Base-by-base conservation (phyloP, 2,113 vertebrate genomes). In the Petrocephalus microphthalmus region DNA sequence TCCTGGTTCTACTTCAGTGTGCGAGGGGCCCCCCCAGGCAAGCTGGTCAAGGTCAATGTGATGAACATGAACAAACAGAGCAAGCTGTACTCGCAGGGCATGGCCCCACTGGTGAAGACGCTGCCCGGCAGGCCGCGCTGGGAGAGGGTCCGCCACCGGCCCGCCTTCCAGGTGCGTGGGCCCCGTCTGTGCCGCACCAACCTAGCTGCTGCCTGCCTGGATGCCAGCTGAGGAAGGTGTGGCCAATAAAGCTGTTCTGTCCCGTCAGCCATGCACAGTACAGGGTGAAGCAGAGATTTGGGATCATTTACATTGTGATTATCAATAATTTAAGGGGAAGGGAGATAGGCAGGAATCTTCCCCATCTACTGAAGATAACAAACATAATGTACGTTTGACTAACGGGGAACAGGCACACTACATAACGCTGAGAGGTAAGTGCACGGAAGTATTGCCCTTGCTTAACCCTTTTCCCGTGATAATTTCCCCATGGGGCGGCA, bases 51-150 rank as follows among this genome's bases (percentile, higher is more conserved):
- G 93, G 96, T 99, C 91, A 98, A 98, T 88, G 94, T 99, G 85
- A 96, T 98, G 95, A 99, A 99, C 94, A 99, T 99, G 97, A 99
- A 99, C 93, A 99, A 98, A 90, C 98, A 99, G 93, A 98, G 97
- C 93, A 98, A 98, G 91, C 96, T 99, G 7, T 99, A 99, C 90
- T 96, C 96, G 5, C 98, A 99, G 94, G 98, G 98, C 89, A 99
- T 99, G 98, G 91, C 97, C 7, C 98, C 98, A 3, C 96, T 99
- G 0, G 98, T 99, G 52, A 96, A 96, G 49, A 97, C 97, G 0
- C 57, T 97, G 88, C 98, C 98, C 1, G 90, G 94, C 47, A 95
- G 95, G 83, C 95, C 96, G 1, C 96, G 97, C 78, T 99, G 98
- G 98, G 98, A 99, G 90, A 96, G 98, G 90, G 92, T 99, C 78